Evolutionary conservation across 2,888 invertebrate species (phyloP).

Genomic region (Anthophora plumipes): DNA sequence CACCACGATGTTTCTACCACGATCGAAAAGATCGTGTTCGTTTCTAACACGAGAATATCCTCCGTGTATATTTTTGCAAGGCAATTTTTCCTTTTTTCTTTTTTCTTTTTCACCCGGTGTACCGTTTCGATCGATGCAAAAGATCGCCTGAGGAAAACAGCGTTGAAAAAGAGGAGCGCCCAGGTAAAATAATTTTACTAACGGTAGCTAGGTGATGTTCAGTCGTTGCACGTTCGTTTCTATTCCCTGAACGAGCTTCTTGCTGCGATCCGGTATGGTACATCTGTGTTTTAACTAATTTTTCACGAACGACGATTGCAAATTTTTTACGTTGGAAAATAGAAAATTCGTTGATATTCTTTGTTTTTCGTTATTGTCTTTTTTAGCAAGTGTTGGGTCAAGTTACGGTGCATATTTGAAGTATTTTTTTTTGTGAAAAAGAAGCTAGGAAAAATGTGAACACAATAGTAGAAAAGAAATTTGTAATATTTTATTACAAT

Average conservation of each 20-base stretch:
- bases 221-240: not conserved
- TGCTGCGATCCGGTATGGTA: not conserved
- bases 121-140: slow-evolving; percentile 46
- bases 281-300: no score
- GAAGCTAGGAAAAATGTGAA: no score
- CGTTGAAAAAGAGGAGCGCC: slow-evolving; percentile 21
- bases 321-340: no score
- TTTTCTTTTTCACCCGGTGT: slow-evolving; percentile 18
- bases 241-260: not conserved
- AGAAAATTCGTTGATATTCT: no score
- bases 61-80: slow-evolving; percentile 32
- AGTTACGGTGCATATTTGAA: no score
- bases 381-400: no score
- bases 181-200: slow-evolving; percentile 36
- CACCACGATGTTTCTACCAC: slow-evolving; percentile 13
- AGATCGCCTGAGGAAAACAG: slow-evolving; percentile 9
- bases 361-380: no score
- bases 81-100: no score
- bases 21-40: slow-evolving; percentile 34
- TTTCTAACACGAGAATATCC: slow-evolving; percentile 72
- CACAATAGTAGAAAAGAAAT: no score
- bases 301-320: no score
- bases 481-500: no score
- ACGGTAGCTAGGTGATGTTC: slow-evolving; percentile 23
- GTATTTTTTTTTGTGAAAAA: no score